Evolutionary conservation across 2,888 invertebrate species (phyloP).

Genomic region (Acanthopleura granulata): DNA sequence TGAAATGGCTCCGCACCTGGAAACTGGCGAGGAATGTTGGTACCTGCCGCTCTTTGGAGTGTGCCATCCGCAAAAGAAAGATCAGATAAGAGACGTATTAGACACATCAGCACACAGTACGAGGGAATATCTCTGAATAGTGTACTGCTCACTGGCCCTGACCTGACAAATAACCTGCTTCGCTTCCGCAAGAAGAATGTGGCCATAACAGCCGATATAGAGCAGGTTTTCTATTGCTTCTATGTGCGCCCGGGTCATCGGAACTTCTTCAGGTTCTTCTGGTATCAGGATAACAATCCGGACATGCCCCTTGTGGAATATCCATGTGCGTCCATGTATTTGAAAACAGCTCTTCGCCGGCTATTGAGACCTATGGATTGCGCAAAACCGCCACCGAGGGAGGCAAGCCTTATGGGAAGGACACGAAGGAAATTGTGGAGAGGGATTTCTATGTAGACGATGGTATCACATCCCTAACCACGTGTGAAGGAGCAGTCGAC

Average conservation of each 20-base stretch:
- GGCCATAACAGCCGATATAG: too few species aligned
- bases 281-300: slow-evolving; percentile 1
- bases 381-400: slow-evolving; percentile 20
- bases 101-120: slow-evolving; percentile 24
- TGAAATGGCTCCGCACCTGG: slow-evolving; percentile 19
- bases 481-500: slow-evolving; percentile 26
- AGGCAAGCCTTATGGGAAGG: slow-evolving; percentile 16
- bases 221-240: too few species aligned
- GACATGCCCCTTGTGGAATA: slow-evolving; percentile 23
- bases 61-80: slow-evolving; percentile 23
- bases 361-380: slow-evolving; percentile 22
- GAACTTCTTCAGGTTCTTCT: too few species aligned
- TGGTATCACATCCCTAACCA: slow-evolving; percentile 28
- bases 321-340: slow-evolving; percentile 28
- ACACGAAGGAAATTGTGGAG: slow-evolving; percentile 30
- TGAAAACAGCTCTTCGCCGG: slow-evolving; percentile 26
- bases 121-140: slow-evolving; percentile 29
- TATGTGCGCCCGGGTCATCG: too few species aligned
- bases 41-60: slow-evolving; percentile 27
- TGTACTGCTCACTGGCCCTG: slow-evolving; percentile 31
- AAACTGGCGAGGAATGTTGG: slow-evolving; percentile 19
- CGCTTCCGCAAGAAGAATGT: slow-evolving; percentile 19
- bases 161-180: slow-evolving; percentile 31
- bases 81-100: slow-evolving; percentile 29
- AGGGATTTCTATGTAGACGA: slow-evolving; percentile 40